A percentile compares a stretch with the other conserved stretches of the same genome.
Evolutionary conservation across 2,113 vertebrate genomes (phyloP).

Genomic region (Lagopus muta): DNA sequence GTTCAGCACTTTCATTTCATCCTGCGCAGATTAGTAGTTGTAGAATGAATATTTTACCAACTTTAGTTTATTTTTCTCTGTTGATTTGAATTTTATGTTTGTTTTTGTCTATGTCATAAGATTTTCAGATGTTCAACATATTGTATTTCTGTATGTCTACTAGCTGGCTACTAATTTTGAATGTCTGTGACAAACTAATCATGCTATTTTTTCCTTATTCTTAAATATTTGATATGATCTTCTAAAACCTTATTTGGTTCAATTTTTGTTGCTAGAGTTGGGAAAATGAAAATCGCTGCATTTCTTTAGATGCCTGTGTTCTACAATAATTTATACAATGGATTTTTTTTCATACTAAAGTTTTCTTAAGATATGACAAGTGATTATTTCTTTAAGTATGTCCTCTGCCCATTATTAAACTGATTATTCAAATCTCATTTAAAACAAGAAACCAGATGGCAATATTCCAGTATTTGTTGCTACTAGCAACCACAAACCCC

Average conservation of each 20-base stretch:
- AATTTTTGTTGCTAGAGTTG: conserved; percentile 50
- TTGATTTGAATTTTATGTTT: not conserved
- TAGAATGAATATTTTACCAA: not conserved
- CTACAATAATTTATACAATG: conserved; percentile 18
- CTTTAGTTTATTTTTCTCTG: not conserved
- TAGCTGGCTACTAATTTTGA: not conserved
- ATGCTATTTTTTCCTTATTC: conserved; percentile 23
- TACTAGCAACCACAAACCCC: conserved; percentile 80
- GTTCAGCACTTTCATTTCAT: not conserved
- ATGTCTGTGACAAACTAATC: conserved; percentile 24
- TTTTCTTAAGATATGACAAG: conserved; percentile 71
- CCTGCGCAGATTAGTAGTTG: not conserved
- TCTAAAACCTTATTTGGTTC: conserved; percentile 9
- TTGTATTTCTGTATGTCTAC: not conserved
- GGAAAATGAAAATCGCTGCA: conserved; percentile 37
- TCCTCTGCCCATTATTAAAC: conserved; percentile 80
- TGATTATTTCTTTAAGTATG: conserved; percentile 80
- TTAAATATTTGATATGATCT: conserved; percentile 21
- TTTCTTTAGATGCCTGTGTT: not conserved
- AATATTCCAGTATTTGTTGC: conserved; percentile 86
- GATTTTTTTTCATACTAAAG: conserved; percentile 51
- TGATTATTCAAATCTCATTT: conserved; percentile 85
- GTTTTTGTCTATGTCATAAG: not conserved
- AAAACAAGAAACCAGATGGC: conserved; percentile 82
- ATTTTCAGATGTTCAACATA: not conserved